phyloP scores from a whole-genome alignment of 2,888 invertebrate species.

The Brachypalpus laphriformis region DNA sequence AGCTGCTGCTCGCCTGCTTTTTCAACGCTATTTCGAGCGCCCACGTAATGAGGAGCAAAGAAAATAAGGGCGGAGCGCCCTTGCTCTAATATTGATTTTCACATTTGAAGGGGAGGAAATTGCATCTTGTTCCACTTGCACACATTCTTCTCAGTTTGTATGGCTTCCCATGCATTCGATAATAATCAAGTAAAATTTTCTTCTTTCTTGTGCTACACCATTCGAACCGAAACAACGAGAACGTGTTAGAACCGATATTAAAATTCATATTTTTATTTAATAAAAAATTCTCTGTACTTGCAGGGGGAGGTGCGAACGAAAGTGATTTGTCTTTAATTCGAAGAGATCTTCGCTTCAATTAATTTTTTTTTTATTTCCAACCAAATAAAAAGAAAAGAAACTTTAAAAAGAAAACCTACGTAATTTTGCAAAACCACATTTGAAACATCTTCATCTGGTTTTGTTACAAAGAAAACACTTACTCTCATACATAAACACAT shows the following conservation, averaged over 20 bases:
- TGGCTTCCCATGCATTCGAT: conserved; percentile 63
- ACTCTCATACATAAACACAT: conserved; percentile 18
- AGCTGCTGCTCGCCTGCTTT: neutral
- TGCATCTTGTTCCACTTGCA: conserved; percentile 68
- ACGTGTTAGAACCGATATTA: conserved; percentile 17
- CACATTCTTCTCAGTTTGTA: conserved; percentile 40
- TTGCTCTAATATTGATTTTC: conserved; percentile 66
- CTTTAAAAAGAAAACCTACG: conserved; percentile 50
- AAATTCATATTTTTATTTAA: conserved; percentile 1
- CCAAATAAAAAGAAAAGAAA: conserved; percentile 59
- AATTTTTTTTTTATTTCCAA: conserved; percentile 66
- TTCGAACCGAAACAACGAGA: conserved; percentile 66
- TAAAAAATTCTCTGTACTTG: conserved; percentile 67
- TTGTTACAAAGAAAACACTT: conserved; percentile 45
- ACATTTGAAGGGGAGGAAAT: conserved; percentile 14
- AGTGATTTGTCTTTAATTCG: conserved; percentile 79
- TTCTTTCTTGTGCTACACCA: conserved; percentile 34
- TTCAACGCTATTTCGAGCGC: neutral
- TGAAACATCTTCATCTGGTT: conserved; percentile 50
- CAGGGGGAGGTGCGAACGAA: conserved; percentile 83
- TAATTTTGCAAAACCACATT: conserved; percentile 43
- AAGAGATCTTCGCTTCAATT: conserved; percentile 76
- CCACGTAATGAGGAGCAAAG: conserved; percentile 1
- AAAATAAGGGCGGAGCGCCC: conserved; percentile 46
- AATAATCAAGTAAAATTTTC: conserved; percentile 43